Base-by-base conservation (phyloP, 2,113 vertebrate genomes). In the Antennarius striatus region DNA sequence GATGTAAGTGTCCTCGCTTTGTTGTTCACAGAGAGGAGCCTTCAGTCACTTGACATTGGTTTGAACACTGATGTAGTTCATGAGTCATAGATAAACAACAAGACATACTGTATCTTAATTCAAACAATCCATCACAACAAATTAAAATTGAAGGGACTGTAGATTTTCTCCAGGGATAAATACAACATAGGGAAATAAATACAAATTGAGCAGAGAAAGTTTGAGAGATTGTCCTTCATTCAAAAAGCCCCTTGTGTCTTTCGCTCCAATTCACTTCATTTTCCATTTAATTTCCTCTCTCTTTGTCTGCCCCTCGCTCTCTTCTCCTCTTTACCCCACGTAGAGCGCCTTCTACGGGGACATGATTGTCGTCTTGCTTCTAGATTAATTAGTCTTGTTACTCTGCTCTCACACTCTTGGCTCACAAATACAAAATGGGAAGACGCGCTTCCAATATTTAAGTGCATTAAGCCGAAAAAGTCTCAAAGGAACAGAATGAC, bases 321-420 rank as follows among this genome's bases (percentile, higher is more conserved):
- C 64, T 46, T 73, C 71, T 79, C 78, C 57, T 73, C 58, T 73
- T 63, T 17, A 78, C 74, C 71, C 79, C 62, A 49, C 52, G 72
- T 68, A 32, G 65, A 73, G 58, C 74, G 81, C 79, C 76, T 56
- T 70, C 81, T 63, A 82, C 63, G 45, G 77, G 86, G 83, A 85
- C 84, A 30, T 92, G 92, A 94, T 94, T 94, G 93, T 94, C 92
- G 75, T 90, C 84, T 85, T 88, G 90, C 89, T 85, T 81, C 62
- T 72, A 80, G 79, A 88, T 80, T 85, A 75, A 73, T 89, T 82
- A 85, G 80, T 87, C 77, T 61, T 75, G 85, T 73, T 46, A 75
- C 68, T 67, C 73, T 57, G 45, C 77, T 75, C 75, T 82, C 80
- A 68, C 75, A 54, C 77, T 85, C 88, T 86, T 73, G 82, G 80